Evolutionary conservation across 2,888 invertebrate species (phyloP).

Genomic region (Tridacna crocea): DNA sequence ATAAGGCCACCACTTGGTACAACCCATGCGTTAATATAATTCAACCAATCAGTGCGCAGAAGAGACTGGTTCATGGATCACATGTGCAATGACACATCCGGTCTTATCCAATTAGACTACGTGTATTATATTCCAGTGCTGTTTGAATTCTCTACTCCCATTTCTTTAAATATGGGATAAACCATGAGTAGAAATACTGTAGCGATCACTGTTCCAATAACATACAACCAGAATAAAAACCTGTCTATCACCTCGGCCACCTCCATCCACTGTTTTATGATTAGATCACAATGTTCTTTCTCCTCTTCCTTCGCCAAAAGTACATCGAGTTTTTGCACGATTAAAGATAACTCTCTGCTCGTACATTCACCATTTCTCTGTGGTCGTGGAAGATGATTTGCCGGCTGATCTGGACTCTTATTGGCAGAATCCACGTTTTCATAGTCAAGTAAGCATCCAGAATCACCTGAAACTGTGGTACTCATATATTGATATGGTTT

Average conservation of each 20-base stretch:
- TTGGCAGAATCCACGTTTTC: conserved; percentile 68
- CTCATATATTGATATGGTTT: conserved; percentile 58
- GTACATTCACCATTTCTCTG: conserved; percentile 30
- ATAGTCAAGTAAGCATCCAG: conserved; percentile 76
- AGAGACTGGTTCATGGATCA: background rate
- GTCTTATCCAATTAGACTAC: background rate
- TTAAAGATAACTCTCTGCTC: conserved; percentile 67
- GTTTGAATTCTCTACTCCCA: conserved; percentile 21
- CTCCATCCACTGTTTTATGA: conserved; percentile 80
- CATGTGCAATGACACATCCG: background rate
- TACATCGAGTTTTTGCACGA: conserved; percentile 70
- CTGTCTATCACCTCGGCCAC: conserved; percentile 85
- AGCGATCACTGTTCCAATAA: conserved; percentile 84
- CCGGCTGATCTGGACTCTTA: background rate
- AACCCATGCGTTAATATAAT: background rate
- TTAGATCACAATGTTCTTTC: conserved; percentile 65
- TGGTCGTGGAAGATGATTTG: conserved; percentile 28
- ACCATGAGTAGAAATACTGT: conserved; percentile 85
- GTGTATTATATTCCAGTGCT: background rate
- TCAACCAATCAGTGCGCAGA: background rate
- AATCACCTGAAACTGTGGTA: conserved; percentile 73
- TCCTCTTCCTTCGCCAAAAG: conserved; percentile 75
- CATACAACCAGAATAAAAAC: conserved; percentile 86
- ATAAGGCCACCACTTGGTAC: too few species aligned
- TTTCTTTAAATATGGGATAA: conserved; percentile 81